Conservation (phyloP, 2,888 invertebrate genomes). For the Ormyrus pomaceus region DNA sequence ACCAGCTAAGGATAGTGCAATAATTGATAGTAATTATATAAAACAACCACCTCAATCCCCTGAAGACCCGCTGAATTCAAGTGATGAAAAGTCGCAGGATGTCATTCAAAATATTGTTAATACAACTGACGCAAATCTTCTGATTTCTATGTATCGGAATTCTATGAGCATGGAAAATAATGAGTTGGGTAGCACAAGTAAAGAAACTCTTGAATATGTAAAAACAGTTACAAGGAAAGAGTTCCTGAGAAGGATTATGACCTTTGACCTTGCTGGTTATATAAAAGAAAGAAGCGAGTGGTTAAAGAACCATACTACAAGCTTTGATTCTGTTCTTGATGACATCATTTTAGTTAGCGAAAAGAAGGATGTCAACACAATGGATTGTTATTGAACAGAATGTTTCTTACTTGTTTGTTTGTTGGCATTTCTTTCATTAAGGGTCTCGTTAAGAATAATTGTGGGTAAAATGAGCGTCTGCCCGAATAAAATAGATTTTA, state of each 20-base stretch:
- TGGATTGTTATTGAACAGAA: slow-evolving; percentile 83
- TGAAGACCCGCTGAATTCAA: too few species aligned
- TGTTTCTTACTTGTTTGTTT: background rate
- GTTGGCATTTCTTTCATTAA: too few species aligned
- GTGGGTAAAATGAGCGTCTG: too few species aligned
- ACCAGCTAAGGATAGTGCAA: slow-evolving; percentile 66
- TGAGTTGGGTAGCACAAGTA: slow-evolving; percentile 68
- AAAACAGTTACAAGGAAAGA: slow-evolving; percentile 77
- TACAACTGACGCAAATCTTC: slow-evolving; percentile 80
- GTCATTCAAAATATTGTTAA: slow-evolving; percentile 83
- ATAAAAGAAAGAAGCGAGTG: slow-evolving; percentile 81
- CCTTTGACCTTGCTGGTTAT: slow-evolving; percentile 79
- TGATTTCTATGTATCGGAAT: slow-evolving; percentile 80
- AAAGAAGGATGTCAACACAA: slow-evolving; percentile 78
- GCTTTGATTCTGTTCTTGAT: slow-evolving; percentile 83
- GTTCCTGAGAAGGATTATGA: slow-evolving; percentile 79
- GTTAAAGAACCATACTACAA: slow-evolving; percentile 82
- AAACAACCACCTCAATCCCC: slow-evolving; percentile 59
- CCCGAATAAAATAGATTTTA: too few species aligned
- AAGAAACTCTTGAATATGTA: slow-evolving; percentile 70
- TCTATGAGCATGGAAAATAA: slow-evolving; percentile 72
- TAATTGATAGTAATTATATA: slow-evolving; percentile 65
- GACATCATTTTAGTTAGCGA: slow-evolving; percentile 83
- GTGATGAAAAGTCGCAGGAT: slow-evolving; percentile 59
- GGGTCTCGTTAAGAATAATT: too few species aligned